Conservation (phyloP, 92 coral and sea anemone species). For the Zoanthus solanderi region DNA sequence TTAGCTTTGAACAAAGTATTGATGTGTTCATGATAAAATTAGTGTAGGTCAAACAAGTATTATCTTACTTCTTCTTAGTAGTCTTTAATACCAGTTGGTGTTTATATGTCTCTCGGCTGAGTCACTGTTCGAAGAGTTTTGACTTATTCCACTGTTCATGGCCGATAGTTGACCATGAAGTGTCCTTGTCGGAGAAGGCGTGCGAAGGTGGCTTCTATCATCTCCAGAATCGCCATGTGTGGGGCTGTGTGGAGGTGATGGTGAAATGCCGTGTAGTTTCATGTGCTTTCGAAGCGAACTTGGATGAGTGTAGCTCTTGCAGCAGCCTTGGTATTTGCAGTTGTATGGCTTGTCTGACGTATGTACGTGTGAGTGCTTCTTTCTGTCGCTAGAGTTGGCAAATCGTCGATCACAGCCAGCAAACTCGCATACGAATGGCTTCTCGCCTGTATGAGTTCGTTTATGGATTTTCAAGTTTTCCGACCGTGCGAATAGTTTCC, state of each 20-base stretch:
- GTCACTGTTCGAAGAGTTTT: conserved; percentile 58
- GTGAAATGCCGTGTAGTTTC: conserved; percentile 95
- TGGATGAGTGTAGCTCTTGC: conserved; percentile 99
- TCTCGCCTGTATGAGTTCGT: conserved; percentile 99
- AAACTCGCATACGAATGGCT: conserved; percentile 96
- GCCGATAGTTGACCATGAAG: conserved; percentile 56
- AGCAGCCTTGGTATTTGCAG: conserved; percentile 96
- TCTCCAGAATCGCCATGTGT: conserved; percentile 69
- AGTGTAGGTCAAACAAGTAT: background rate
- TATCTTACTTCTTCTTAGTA: conserved; percentile 32
- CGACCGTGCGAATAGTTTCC: conserved; percentile 97
- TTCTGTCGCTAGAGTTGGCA: conserved; percentile 99
- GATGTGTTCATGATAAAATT: background rate
- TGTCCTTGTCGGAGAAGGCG: conserved; percentile 78
- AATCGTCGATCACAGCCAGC: conserved; percentile 98
- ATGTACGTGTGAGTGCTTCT: conserved; percentile 98
- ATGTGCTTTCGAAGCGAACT: conserved; percentile 97
- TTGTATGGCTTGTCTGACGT: conserved; percentile 99
- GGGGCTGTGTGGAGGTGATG: conserved; percentile 85
- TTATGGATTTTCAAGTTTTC: conserved; percentile 98
- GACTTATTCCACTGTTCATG: conserved; percentile 56
- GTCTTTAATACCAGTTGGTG: conserved; percentile 81
- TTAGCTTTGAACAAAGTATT: background rate
- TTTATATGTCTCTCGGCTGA: conserved; percentile 63
- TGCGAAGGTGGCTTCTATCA: conserved; percentile 54